Conservation (phyloP, 2,113 vertebrate species). For the Carlito syrichta region DNA sequence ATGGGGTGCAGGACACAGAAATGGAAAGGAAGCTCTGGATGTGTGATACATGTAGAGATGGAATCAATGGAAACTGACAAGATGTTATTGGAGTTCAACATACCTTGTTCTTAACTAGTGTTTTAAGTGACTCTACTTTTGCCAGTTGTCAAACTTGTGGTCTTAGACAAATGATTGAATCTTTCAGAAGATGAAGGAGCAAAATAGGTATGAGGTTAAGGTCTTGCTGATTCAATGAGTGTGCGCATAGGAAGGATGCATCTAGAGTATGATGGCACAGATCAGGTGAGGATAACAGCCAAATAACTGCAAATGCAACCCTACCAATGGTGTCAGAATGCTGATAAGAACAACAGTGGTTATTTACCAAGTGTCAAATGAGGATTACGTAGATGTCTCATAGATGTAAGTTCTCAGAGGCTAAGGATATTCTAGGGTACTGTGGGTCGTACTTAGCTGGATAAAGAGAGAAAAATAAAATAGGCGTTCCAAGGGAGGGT, state of each 20-base stretch:
- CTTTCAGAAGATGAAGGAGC: background rate
- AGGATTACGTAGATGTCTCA: background rate
- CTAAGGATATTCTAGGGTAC: background rate
- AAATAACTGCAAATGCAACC: background rate
- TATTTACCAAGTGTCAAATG: background rate
- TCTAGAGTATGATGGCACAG: background rate
- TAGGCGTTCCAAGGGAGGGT: background rate
- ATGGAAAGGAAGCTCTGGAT: background rate
- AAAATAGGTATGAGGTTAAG: background rate
- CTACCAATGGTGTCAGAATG: background rate
- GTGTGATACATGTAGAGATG: rapidly evolving
- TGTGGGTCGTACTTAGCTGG: background rate
- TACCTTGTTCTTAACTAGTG: background rate
- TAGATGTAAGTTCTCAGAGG: background rate
- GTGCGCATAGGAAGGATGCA: background rate
- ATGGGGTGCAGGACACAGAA: background rate
- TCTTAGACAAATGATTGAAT: background rate
- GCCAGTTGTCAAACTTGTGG: background rate
- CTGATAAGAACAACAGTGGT: background rate
- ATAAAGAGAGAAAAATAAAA: background rate
- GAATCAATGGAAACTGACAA: background rate
- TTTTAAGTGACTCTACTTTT: background rate
- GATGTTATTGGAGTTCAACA: background rate
- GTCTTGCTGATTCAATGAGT: background rate
- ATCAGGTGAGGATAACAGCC: background rate